Evolutionary conservation across 2,888 invertebrate genomes (phyloP).

Genomic region (Tipula unca): DNA sequence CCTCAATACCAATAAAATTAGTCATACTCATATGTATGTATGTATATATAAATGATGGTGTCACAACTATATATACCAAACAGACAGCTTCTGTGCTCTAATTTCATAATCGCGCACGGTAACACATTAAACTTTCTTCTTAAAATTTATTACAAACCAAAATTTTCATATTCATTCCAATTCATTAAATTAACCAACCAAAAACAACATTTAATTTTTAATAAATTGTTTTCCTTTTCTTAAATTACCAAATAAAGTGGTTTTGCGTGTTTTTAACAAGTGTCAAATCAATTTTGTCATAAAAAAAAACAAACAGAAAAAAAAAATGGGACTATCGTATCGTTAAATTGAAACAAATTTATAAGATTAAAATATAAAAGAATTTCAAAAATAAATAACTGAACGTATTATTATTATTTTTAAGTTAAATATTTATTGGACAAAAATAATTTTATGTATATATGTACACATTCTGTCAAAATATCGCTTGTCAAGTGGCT

Average conservation of each 20-base stretch:
- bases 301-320: not conserved
- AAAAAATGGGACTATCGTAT: not conserved
- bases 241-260: not conserved
- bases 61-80: too few relatives aligned
- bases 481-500: not conserved
- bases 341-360: not conserved
- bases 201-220: not conserved
- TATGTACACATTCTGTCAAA: not conserved
- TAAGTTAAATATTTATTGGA: not conserved
- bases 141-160: not conserved
- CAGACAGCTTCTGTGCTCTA: not conserved
- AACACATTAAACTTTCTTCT: not conserved
- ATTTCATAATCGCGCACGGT: not conserved
- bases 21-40: not conserved
- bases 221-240: not conserved
- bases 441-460: not conserved
- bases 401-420: not conserved
- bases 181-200: not conserved
- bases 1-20: not conserved
- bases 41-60: too few relatives aligned
- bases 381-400: not conserved
- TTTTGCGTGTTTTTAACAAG: slow-evolving; percentile 8
- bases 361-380: not conserved
- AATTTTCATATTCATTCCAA: not conserved
- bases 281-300: not conserved